Base-by-base conservation (phyloP, 2,888 invertebrate species). In the Drosophila neonasuta region DNA sequence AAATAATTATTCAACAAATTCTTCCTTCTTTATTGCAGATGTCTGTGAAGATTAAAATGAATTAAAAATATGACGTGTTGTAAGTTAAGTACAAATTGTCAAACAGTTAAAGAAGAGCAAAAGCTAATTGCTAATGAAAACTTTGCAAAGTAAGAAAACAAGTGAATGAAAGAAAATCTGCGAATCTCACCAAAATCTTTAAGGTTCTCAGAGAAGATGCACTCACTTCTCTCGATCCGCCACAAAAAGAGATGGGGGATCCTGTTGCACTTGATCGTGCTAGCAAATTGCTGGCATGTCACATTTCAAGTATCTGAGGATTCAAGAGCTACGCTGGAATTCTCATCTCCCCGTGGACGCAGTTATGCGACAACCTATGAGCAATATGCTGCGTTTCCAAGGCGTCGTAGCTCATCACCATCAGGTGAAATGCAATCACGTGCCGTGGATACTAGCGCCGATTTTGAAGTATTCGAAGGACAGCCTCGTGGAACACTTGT, bases 401-500 rank as follows among this genome's bases (percentile, higher is more conserved):
- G 90, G 66, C 87, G 90, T 6, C 86, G 90, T 8, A 89, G 91
- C 49, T 89, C 89, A 3, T 89, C 90, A 4, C 86, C 88, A 10
- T 83, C 88, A 50, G 89, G 88, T 49, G 94, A 94, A 91, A 96
- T 96, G 96, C 96, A 97, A 92, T 96, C 96, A 75, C 93, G 96
- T 79, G 96, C 96, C 60, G 96, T 96, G 68, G 96, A 97, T 90
- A 96, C 96, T 42, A 93, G 96, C 79, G 95, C 97, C 50, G 96
- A 96, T 86, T 94, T 98, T 86, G 95, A 96, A 88, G 95, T 98
- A 71, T 92, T 93, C 63, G 99, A 99, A 91, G 96, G 96, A 69
- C 95, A 95, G 88, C 95, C 96, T 8, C 93, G 94, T 64, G 97
- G 96, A 46, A 96, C 96, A 0, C 90, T 94, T 48, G 97, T 98